A percentile compares a stretch with the other conserved stretches of the same genome.
These are phyloP conservation scores for Thunnus thynnus DNA, from an alignment of 2,113 vertebrate genomes.

Conservation along the genomic window DNA sequence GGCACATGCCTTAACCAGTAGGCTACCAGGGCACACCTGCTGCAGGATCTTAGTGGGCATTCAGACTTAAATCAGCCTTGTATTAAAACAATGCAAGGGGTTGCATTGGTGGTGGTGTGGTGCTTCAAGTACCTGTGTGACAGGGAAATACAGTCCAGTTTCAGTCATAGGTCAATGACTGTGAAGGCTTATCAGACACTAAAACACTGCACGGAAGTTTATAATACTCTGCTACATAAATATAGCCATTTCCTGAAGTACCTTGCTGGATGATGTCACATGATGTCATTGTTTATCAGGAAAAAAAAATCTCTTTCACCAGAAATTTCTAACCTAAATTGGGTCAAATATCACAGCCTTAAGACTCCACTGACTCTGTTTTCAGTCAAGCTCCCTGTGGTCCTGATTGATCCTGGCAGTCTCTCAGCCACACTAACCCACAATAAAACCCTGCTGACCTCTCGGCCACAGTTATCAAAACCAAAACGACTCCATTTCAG, in stretches of 20 bases:
- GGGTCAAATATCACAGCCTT: conserved; percentile 5
- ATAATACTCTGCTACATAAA: no score
- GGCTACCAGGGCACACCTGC: no score
- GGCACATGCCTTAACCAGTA: no score
- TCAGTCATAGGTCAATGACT: neutral
- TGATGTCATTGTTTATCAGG: neutral
- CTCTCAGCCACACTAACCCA: conserved; percentile 42
- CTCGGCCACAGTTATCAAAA: conserved; percentile 10
- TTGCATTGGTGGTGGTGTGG: no score
- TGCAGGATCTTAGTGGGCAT: no score
- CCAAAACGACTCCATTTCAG: conserved; percentile 20
- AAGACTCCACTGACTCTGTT: conserved; percentile 49
- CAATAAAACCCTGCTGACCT: conserved; percentile 42
- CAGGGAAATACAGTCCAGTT: conserved; percentile 4
- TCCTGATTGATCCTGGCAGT: conserved; percentile 53
- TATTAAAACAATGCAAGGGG: no score
- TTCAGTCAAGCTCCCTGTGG: conserved; percentile 35
- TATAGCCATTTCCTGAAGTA: no score
- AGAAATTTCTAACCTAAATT: conserved; percentile 39
- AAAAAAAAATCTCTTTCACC: conserved; percentile 4
- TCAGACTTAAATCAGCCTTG: no score
- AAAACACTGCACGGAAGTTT: neutral
- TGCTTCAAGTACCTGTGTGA: neutral
- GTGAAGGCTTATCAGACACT: neutral
- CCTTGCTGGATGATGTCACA: neutral